Evolutionary conservation across 2,797 vertebrate genomes (phyloP), one percentile per base, ranked within the genome.

Genomic region (Manis crassicaudata): DNA sequence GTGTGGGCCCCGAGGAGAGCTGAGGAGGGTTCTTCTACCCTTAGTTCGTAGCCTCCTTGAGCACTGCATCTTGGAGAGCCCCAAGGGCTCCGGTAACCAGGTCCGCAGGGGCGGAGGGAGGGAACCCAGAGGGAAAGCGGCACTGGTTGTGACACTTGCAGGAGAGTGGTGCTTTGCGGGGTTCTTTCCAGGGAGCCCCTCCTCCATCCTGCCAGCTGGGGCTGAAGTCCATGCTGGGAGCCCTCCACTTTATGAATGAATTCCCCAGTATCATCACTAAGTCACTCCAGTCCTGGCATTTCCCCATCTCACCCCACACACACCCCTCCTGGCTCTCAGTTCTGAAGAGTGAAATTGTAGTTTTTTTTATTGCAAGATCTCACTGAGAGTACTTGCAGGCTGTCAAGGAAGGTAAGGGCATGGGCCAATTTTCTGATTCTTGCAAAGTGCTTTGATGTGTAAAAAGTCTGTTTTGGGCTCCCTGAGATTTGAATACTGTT

Each of bases 141-240:
- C 23, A 21, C 63, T 62, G 11, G 23, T 2, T 32, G 3, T 67
- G 32, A 32, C 3, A 2, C n/a, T 20, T 0, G 1, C 68, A n/a
- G 46, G 37, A 68, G n/a, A n/a, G 87, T 8, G 32, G 73, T 8
- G 4, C 16, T 62, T 35, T 35, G 2, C 68, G 18, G 20, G 54
- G 40, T 12, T 60, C 65, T 54, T 77, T 63, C 7, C 17, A 60
- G 52, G 63, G 77, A 88, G 16, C 43, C 43, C 14, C 52, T 23
- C 63, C 40, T 90, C 16, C 54, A 58, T 94, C 29, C 67, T 70
- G 70, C 56, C 21, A 2, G 13, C 10, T 21, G 46, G 46, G 80
- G 10, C 91, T 43, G 91, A 40, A 10, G n/a, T 43, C 63, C 37
- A 2, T 9, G 0, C 14, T 8, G 27, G 58, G 72, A 83, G 35